Conservation (phyloP, 2,797 vertebrate genomes). For the Takifugu rubripes region DNA sequence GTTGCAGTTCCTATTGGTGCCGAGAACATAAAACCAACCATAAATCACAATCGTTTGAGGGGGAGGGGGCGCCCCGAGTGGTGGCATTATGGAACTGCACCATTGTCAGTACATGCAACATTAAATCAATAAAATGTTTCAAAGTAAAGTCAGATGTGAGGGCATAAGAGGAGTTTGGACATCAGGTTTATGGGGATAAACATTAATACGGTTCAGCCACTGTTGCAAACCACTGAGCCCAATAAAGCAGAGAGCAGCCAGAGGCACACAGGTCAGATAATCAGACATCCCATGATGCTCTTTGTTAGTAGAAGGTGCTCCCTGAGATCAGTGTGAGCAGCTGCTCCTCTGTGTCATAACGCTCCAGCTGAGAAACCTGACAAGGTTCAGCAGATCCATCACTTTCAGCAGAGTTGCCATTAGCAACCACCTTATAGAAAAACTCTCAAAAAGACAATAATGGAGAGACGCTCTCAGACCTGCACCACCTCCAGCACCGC, state of each 20-base stretch:
- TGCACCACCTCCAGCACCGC: constrained; percentile 26
- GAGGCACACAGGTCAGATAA: too few species aligned
- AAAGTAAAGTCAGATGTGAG: background rate
- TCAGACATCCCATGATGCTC: constrained; percentile 22
- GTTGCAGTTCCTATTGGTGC: too few species aligned
- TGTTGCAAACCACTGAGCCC: too few species aligned
- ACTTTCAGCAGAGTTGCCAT: background rate
- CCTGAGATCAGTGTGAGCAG: constrained; percentile 47
- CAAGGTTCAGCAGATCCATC: constrained; percentile 17
- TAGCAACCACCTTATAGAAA: background rate
- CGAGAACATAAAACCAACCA: too few species aligned
- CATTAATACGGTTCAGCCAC: too few species aligned
- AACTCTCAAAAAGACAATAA: background rate
- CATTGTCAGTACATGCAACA: too few species aligned
- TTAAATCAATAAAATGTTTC: background rate
- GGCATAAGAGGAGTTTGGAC: too few species aligned
- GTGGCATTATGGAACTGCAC: too few species aligned
- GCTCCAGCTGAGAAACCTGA: constrained; percentile 30
- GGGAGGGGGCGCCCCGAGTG: too few species aligned
- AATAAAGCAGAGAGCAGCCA: too few species aligned
- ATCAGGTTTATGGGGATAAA: too few species aligned
- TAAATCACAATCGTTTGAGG: too few species aligned
- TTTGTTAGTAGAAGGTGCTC: constrained; percentile 28
- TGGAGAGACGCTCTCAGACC: constrained; percentile 19
- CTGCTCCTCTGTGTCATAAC: constrained; percentile 28